Base-by-base conservation (phyloP, 2,888 invertebrate species). In the Erebia palarica region DNA sequence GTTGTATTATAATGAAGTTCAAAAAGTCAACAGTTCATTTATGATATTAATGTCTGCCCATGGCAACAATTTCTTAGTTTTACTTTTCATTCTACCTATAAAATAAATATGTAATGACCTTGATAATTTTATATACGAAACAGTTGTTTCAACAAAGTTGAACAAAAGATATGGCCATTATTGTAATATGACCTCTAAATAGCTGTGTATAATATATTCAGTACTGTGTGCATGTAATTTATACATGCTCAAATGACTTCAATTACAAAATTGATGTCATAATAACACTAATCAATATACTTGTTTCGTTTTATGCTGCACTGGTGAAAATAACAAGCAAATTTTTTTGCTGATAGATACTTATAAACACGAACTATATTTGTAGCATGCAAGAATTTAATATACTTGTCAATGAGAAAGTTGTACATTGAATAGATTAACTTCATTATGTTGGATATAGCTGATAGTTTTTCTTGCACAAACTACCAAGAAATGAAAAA, bases 81-180 rank as follows among this genome's bases (percentile, higher is more conserved):
- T 27, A 21, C 21, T 1, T 21, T 21, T 21, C 1, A 21, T 21
- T 21, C 21, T 21, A 21, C 21, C 27, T 27, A 36, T 36, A 7
- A 7, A 36, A 7, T 36, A 36, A 7, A 7, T 27, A 63, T 18
- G 5, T 18, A 13, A 4, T 61, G 18, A 44, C 60, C 42, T 60
- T 60, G 42, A 42, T 44, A 44, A 18, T 18, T 60, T n/a, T 42
- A 60, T 9, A 10, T 60, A n/a, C 16, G 47, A 18, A 21, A 63
- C 21, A 63, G 18, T 63, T 63, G 44, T 47, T 21, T 63, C 21
- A 63, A 63, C 44, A 60, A 42, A 60, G n/a, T 10, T 42, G n/a
- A 60, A 60, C 18, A 63, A 63, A 49, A 47, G 47, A 21, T 16
- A 55, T 11, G 44, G 60, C 49, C 21, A 47, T 49, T 49, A 63